phyloP scores from a whole-genome alignment of 1,140 invertebrate genomes.

The Hyles vespertilio region DNA sequence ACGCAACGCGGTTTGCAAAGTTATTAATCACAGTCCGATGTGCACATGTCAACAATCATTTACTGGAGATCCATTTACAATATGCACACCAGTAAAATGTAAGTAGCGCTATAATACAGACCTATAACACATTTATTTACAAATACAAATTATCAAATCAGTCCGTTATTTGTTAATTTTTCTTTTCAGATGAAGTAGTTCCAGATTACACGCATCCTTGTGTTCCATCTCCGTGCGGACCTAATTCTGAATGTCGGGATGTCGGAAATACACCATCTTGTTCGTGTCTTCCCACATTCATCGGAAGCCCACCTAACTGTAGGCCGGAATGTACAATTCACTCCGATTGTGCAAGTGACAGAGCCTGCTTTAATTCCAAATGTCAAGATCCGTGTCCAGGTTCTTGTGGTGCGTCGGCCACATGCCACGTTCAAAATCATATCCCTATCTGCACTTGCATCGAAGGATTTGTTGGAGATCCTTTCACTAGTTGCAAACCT shows the following conservation, averaged over 20 bases:
- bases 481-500: slow-evolving; percentile 79
- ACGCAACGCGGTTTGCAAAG: slow-evolving; percentile 77
- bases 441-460: slow-evolving; percentile 81
- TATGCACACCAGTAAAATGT: slow-evolving; percentile 77
- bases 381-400: slow-evolving; percentile 85
- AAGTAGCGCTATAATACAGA: slow-evolving; percentile 40
- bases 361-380: slow-evolving; percentile 80
- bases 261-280: slow-evolving; percentile 79
- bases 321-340: slow-evolving; percentile 82
- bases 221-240: slow-evolving; percentile 82
- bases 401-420: slow-evolving; percentile 81
- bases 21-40: slow-evolving; percentile 82
- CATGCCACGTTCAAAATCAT: slow-evolving; percentile 80
- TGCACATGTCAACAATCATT: slow-evolving; percentile 79
- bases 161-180: slow-evolving; percentile 12
- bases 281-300: slow-evolving; percentile 78
- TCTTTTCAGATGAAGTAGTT: slow-evolving; percentile 60
- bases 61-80: slow-evolving; percentile 80
- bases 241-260: slow-evolving; percentile 81
- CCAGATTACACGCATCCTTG: slow-evolving; percentile 75
- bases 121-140: background rate
- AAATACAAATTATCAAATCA: background rate
- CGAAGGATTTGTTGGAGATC: slow-evolving; percentile 82
- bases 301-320: slow-evolving; percentile 83
- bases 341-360: slow-evolving; percentile 78